A percentile compares a stretch with the other conserved stretches of the same genome.
These are phyloP conservation scores for Chalcosyrphus nemorum DNA, from an alignment of 2,888 invertebrate species.

Conservation along the genomic window DNA sequence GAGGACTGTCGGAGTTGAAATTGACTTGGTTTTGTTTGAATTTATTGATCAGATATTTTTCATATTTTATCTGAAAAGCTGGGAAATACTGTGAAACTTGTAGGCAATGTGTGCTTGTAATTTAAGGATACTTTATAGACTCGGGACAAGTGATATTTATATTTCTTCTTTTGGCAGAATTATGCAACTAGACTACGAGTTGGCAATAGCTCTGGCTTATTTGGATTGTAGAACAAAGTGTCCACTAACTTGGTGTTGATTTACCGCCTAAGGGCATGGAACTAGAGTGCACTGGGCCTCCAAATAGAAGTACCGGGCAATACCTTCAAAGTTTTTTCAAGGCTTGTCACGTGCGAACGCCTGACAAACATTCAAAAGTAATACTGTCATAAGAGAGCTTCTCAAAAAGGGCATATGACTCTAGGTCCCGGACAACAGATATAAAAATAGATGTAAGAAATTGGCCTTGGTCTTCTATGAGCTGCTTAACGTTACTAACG, in stretches of 20 bases:
- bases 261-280: no score
- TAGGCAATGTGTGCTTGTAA: conserved; percentile 3
- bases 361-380: no score
- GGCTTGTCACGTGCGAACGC: no score
- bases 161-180: conserved; percentile 17
- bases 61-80: conserved; percentile 56
- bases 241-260: conserved; percentile 21
- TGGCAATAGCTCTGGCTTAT: conserved; percentile 51
- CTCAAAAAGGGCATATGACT: no score
- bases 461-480: no score
- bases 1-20: neutral
- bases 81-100: neutral
- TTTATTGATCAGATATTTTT: conserved; percentile 64
- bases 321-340: no score
- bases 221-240: conserved; percentile 19
- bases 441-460: no score
- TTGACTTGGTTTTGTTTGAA: conserved; percentile 57
- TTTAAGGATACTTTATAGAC: conserved; percentile 52
- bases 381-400: no score
- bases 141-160: conserved; percentile 5
- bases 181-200: conserved; percentile 47
- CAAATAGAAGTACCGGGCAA: no score
- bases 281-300: no score
- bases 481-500: no score
- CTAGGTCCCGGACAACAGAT: no score